These are phyloP conservation scores for Caenorhabditis sulstoni DNA, from an alignment of 2,888 invertebrate species.

Conservation along the genomic window DNA sequence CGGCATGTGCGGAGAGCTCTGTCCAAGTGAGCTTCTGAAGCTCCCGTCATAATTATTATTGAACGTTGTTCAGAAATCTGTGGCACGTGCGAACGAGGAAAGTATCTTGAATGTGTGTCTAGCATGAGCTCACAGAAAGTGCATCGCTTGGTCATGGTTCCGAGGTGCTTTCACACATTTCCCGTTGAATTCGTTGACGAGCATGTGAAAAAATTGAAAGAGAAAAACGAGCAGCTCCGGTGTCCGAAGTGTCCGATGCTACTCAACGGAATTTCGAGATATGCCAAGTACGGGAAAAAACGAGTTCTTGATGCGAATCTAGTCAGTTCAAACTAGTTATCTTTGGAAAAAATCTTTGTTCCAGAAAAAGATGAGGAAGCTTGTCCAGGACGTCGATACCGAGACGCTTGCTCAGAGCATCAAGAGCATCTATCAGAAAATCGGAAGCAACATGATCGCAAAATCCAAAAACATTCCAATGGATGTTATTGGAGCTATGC, in stretches of 20 bases:
- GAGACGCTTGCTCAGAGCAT: too few species aligned
- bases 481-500: too few species aligned
- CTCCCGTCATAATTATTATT: too few species aligned
- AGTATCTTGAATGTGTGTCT: conserved; percentile 65
- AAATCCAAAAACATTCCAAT: too few species aligned
- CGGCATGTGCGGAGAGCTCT: conserved; percentile 86
- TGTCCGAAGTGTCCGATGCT: conserved; percentile 21
- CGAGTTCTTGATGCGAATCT: conserved; percentile 9
- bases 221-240: neutral
- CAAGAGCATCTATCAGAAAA: too few species aligned
- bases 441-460: too few species aligned
- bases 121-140: conserved; percentile 15
- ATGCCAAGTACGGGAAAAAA: conserved; percentile 38
- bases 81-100: conserved; percentile 83
- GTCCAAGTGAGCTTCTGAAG: conserved; percentile 83
- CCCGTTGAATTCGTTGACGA: conserved; percentile 27
- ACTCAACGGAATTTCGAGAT: conserved; percentile 26
- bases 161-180: conserved; percentile 48
- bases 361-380: neutral
- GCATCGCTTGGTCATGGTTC: conserved; percentile 59
- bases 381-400: neutral
- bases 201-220: conserved; percentile 23
- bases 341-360: neutral
- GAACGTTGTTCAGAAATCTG: conserved; percentile 82
- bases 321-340: neutral